Base-by-base conservation (phyloP, 2,113 vertebrate genomes). In the Rhinolophus ferrumequinum region DNA sequence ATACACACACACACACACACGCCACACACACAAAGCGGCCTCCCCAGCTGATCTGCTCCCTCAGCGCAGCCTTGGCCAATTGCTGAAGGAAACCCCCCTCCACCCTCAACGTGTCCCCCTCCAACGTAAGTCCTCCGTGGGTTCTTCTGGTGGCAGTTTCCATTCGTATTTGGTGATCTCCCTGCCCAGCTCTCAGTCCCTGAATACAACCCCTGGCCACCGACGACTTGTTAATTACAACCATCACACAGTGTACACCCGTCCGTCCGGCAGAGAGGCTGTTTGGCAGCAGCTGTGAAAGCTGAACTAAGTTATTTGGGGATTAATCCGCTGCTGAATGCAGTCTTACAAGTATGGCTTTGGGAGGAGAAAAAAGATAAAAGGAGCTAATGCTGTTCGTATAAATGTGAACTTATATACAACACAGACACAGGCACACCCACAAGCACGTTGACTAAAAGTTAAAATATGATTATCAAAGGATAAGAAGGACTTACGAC, bases 261-360 rank as follows among this genome's bases (percentile, higher is more conserved):
- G 5, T n/a, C n/a, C n/a, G n/a, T 54, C 91, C 72, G 33, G 79
- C 92, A 98, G 97, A 96, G 60, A 97, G 98, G 98, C 97, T 97
- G 86, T 47, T 99, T 99, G 99, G 99, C 99, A 99, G 98, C 91
- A 75, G 97, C 97, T 94, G 54, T 94, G 98, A 99, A 99, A 99
- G 97, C 96, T 97, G 98, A 99, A 99, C 98, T 98, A 98, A 98
- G 98, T 98, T 98, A 99, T 99, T 99, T 98, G 98, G 98, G 95
- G 97, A 98, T 98, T 99, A 99, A 99, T 99, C 98, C 98, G 97
- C 98, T 98, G 97, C 98, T 99, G 99, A 99, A 99, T 99, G 98
- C 98, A 70, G 98, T 92, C 95, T 98, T 99, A 98, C 98, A 99
- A 99, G 97, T 97, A 97, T 93, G 98, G 98, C 98, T 99, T 99